Evolutionary conservation across 2,888 invertebrate genomes (phyloP).

Genomic region (Eucriotettix oculatus): DNA sequence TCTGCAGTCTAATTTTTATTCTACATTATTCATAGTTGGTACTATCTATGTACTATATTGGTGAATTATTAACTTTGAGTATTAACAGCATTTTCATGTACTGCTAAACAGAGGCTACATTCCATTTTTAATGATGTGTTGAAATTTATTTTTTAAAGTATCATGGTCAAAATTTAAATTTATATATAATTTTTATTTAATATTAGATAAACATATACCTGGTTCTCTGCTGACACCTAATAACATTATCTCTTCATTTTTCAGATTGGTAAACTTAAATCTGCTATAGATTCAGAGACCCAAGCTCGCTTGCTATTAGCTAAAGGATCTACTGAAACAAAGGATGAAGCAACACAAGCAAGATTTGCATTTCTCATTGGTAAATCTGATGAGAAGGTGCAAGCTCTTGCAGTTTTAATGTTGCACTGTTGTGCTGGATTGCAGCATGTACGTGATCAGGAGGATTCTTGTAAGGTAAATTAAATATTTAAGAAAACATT

Average conservation of each 20-base stretch:
- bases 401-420: conserved; percentile 82
- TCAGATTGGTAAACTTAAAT: conserved; percentile 58
- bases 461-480: conserved; percentile 15
- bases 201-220: too few relatives aligned
- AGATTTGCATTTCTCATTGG: conserved; percentile 23
- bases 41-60: too few relatives aligned
- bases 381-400: conserved; percentile 71
- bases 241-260: conserved; percentile 8
- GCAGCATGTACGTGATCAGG: conserved; percentile 54
- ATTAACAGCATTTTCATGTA: too few relatives aligned
- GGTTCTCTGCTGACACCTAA: too few relatives aligned
- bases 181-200: not conserved
- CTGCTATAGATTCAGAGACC: conserved; percentile 57
- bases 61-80: too few relatives aligned
- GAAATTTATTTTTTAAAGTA: not conserved
- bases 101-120: too few relatives aligned
- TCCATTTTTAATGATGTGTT: too few relatives aligned
- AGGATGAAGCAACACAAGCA: conserved; percentile 15
- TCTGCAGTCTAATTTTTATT: too few relatives aligned
- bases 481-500: too few relatives aligned
- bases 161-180: not conserved
- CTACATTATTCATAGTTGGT: too few relatives aligned
- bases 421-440: conserved; percentile 88
- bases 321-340: conserved; percentile 21
- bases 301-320: conserved; percentile 32